These are phyloP conservation scores for Gryllus longicercus DNA, from an alignment of 2,888 invertebrate genomes.

Conservation along the genomic window DNA sequence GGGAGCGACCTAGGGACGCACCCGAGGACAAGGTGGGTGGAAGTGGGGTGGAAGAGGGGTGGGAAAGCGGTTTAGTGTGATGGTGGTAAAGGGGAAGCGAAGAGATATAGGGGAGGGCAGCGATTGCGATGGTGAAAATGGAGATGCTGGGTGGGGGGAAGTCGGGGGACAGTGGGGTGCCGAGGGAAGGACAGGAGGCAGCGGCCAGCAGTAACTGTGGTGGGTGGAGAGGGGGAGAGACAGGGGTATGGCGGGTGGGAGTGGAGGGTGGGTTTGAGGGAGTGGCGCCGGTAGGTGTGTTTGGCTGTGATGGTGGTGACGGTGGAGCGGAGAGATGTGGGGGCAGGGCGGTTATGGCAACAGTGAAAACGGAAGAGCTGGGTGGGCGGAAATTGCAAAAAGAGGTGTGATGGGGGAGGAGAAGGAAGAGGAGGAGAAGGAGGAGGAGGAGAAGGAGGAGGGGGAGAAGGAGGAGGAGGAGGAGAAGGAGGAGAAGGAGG, in stretches of 20 bases:
- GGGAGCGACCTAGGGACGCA: accelerated
- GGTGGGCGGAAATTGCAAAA: too few species aligned
- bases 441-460: not conserved
- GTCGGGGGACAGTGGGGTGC: too few species aligned
- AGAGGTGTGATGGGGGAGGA: not conserved
- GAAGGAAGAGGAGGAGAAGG: not conserved
- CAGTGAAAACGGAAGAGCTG: too few species aligned
- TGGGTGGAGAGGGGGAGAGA: not conserved
- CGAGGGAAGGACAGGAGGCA: too few species aligned
- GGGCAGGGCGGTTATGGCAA: not conserved
- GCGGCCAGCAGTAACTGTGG: not conserved
- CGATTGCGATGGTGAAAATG: not conserved
- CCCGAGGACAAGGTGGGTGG: not conserved
- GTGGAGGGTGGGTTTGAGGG: too few species aligned
- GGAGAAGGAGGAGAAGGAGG: not conserved
- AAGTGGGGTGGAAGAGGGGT: not conserved
- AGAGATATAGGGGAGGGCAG: too few species aligned
- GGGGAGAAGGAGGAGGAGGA: not conserved
- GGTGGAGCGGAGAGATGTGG: not conserved
- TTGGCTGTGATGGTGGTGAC: not conserved
- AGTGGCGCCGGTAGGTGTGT: not conserved
- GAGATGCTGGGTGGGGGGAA: not conserved
- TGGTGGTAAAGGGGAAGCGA: too few species aligned
- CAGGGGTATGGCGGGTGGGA: too few species aligned
- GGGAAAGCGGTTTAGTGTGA: too few species aligned